Evolutionary conservation across 1,140 invertebrate genomes (phyloP).

Genomic region (Trachelipus rathkii): DNA sequence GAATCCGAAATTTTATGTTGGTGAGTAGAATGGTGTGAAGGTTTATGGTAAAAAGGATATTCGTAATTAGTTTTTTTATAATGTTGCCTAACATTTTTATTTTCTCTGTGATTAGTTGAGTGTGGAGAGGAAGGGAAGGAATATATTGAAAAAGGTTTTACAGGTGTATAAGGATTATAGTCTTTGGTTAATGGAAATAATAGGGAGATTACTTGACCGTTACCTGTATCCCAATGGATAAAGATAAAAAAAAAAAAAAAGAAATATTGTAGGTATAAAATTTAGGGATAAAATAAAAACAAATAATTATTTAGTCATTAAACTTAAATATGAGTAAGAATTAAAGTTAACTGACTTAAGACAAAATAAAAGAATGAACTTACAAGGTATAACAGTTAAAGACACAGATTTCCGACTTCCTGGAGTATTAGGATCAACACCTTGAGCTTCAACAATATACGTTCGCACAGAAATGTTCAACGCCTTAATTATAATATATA

Average conservation of each 20-base stretch:
- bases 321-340: background rate
- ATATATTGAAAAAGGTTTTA: background rate
- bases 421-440: slow-evolving; percentile 57
- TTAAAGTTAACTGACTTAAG: background rate
- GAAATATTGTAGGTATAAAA: background rate
- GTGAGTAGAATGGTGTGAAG: too few species aligned
- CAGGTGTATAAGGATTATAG: background rate
- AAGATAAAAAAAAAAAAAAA: background rate
- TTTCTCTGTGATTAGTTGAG: too few species aligned
- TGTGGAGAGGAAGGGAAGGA: background rate
- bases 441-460: slow-evolving; percentile 77
- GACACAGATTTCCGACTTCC: slow-evolving; percentile 59
- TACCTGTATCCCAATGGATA: background rate
- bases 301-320: background rate
- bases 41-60: too few species aligned
- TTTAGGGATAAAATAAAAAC: background rate
- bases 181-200: background rate
- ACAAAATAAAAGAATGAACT: slow-evolving; percentile 51
- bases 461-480: slow-evolving; percentile 68
- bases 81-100: too few species aligned
- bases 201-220: background rate
- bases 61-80: too few species aligned
- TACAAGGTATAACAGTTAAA: slow-evolving; percentile 69
- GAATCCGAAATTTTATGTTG: too few species aligned
- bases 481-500: slow-evolving; percentile 39